These are phyloP conservation scores for Girardinichthys multiradiatus DNA, from an alignment of 2,113 vertebrate species.

Conservation along the genomic window DNA sequence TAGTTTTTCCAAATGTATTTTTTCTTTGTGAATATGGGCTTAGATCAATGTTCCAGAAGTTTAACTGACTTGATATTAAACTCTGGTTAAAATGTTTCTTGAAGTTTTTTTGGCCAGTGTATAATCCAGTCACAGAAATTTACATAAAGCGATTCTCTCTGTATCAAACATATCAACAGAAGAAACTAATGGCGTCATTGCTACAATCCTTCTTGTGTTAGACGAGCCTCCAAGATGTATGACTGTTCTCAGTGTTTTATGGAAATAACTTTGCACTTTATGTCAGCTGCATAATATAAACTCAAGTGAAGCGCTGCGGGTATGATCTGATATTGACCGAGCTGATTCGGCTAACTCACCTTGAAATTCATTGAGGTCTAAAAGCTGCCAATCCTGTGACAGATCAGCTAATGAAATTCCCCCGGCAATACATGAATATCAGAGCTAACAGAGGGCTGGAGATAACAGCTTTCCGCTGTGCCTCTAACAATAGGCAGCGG, in stretches of 20 bases:
- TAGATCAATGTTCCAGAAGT: too few relatives aligned
- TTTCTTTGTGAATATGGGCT: too few relatives aligned
- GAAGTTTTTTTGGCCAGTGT: too few relatives aligned
- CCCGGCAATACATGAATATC: slow-evolving; percentile 4
- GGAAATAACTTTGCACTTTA: slow-evolving; percentile 53
- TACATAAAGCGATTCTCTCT: slow-evolving; percentile 17
- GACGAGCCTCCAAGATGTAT: slow-evolving; percentile 50
- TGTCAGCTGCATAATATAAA: slow-evolving; percentile 31
- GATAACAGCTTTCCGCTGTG: not conserved
- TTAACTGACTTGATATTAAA: too few relatives aligned
- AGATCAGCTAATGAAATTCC: slow-evolving; percentile 31
- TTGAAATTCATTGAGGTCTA: slow-evolving; percentile 32
- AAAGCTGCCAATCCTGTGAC: slow-evolving; percentile 26
- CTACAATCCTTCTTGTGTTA: slow-evolving; percentile 46
- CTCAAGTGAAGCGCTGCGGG: slow-evolving; percentile 1
- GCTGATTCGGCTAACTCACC: slow-evolving; percentile 24
- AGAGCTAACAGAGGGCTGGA: not conserved
- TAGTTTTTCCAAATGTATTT: too few relatives aligned
- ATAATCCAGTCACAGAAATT: slow-evolving; percentile 10
- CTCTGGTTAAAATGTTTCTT: too few relatives aligned
- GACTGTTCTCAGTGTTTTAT: slow-evolving; percentile 49
- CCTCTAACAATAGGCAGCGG: slow-evolving; percentile 10
- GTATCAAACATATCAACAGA: slow-evolving; percentile 47
- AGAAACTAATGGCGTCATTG: slow-evolving; percentile 45
- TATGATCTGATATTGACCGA: slow-evolving; percentile 36